A percentile compares a stretch with the other conserved stretches of the same genome.
These are phyloP conservation scores for Rattus rattus DNA, from an alignment of 2,113 vertebrate genomes.

Conservation along the genomic window DNA sequence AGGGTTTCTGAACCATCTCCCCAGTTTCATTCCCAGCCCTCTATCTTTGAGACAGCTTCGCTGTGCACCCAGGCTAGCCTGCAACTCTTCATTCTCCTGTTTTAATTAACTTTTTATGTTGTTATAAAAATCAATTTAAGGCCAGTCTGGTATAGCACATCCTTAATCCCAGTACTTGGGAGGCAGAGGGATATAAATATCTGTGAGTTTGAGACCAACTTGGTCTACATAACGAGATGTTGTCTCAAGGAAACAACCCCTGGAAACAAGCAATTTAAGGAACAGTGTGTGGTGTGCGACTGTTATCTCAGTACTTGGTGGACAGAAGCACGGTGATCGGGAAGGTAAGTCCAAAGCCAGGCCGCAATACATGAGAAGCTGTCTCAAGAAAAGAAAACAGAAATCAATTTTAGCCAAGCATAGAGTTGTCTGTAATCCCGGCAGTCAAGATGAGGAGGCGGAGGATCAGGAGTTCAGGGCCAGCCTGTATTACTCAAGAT, in stretches of 20 bases:
- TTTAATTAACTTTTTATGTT: conserved; percentile 32
- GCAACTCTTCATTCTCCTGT: not conserved
- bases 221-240: not conserved
- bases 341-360: not conserved
- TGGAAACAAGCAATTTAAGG: not conserved
- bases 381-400: not conserved
- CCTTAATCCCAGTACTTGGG: not conserved
- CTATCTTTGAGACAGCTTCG: not conserved
- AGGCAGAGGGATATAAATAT: not conserved
- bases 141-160: not conserved
- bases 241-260: not conserved
- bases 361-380: no score
- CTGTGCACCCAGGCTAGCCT: not conserved
- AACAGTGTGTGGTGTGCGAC: not conserved
- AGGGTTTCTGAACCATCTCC: not conserved
- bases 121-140: conserved; percentile 38
- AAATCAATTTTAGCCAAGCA: not conserved
- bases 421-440: not conserved
- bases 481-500: not conserved
- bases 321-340: not conserved
- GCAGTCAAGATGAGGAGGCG: not conserved
- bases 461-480: not conserved
- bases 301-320: not conserved
- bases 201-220: not conserved
- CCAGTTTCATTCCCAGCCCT: no score